Base-by-base conservation (phyloP, 1,140 invertebrate genomes). In the Tetramorium simillimum region DNA sequence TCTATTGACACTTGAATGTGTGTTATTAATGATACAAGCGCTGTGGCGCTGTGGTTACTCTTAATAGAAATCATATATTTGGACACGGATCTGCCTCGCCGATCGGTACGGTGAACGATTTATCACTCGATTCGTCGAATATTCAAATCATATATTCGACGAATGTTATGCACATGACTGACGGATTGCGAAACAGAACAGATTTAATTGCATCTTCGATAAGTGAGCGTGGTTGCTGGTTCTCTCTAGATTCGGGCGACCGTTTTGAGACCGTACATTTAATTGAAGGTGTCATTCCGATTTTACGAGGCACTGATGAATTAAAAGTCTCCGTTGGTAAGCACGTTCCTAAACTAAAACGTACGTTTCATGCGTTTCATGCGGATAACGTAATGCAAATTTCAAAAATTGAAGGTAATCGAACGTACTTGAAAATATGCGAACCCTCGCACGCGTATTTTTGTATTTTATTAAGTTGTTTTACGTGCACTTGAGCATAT, bases 21-120 rank as follows among this genome's bases (percentile, higher is more conserved):
- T 46, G 28, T 85, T 85, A 85, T 85, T 85, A 85, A 85, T 85
- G 82, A 85, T 18, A 65, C 18, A 60, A 65, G 24, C 28, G 28
- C 18, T 51, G 56, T 62, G 43, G 56, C 60, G 33, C n/a, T n/a
- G n/a, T n/a, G n/a, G n/a, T 70, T 85, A 85, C 37, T 78, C 73
- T 85, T 85, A 85, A 85, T 78, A 85, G 82, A 85, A 85, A 85
- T 78, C 49, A 78, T 78, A 65, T 51, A 40, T 75, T 24, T 49
- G 73, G 81, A 49, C 21, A 80, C 28, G 46, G 12, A 69, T 67
- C 37, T 69, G 49, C 12, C 37, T 16, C 28, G n/a, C 14, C 53
- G 12, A 80, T 86, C 40, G 46, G 18, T 76, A 46, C 9, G 28
- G n/a, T 12, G 14, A 49, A 58, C 40, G 49, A 80, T 86, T 80